Evolutionary conservation across 2,797 vertebrate species (phyloP), one percentile per base, ranked within the genome.

Genomic region (Numenius phaeopus): DNA sequence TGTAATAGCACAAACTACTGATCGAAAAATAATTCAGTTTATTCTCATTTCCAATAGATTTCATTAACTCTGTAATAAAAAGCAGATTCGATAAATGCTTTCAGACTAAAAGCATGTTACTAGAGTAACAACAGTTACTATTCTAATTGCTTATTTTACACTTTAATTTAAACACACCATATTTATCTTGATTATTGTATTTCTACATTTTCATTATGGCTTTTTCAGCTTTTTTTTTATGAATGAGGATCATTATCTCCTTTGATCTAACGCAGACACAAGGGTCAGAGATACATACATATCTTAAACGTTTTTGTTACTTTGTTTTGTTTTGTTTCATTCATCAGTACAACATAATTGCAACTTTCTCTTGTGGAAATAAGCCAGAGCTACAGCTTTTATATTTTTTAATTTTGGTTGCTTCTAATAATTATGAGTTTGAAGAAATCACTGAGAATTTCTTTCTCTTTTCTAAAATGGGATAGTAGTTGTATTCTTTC

Each of bases 161-260:
- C 37, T 84, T 90, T 79, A 77, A 46, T 67, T 61, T 78, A 54
- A 55, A 75, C 58, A 12, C 29, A 52, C 14, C 4, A 24, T 40
- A 82, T 62, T 64, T 71, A 16, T 44, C 20, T 83, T 64, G 15
- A 24, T 82, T 61, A 40, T 15, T 15, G 8, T 72, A 20, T 39
- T 86, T 71, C 40, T 82, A 8, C 7, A 23, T 84, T 89, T 92
- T 65, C 11, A 54, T 9, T 65, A 10, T 65, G 16, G 3, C 11
- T 82, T 92, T 87, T 90, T 87, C 66, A 84, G 19, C 32, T 78
- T 90, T 78, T 77, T 90, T 80, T 78, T 34, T 78, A 14, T 90
- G 58, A 76, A 81, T 72, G 52, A 78, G 8, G 14, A 34, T 59
- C 18, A n/a, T 87, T 69, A 82, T 64, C 8, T 77, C 37, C 67